A percentile compares a stretch with the other conserved stretches of the same genome.
Conservation (phyloP, 2,888 invertebrate genomes). For the Chaetoderma sp. region DNA sequence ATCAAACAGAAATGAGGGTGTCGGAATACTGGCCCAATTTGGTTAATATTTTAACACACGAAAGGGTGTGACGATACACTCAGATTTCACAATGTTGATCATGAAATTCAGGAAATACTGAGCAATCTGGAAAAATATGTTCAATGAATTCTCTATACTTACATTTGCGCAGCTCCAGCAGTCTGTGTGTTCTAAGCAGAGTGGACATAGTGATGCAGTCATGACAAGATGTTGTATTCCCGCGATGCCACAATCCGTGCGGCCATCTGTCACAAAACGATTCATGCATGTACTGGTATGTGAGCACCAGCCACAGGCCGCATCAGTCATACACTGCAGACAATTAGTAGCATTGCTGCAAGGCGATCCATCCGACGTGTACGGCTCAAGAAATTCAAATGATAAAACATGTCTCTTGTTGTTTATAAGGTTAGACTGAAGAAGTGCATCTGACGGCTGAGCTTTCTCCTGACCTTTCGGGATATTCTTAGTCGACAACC, state of each 20-base stretch:
- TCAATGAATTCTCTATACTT: constrained; percentile 69
- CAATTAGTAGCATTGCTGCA: constrained; percentile 86
- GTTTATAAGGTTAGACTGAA: too few species aligned
- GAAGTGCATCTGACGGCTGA: constrained; percentile 9
- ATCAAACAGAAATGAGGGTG: too few species aligned
- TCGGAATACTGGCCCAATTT: too few species aligned
- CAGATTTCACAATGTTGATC: too few species aligned
- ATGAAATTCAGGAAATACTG: too few species aligned
- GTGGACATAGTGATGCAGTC: constrained; percentile 84
- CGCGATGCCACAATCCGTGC: background rate
- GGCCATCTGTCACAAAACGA: background rate
- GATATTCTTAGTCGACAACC: too few species aligned
- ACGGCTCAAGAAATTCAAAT: constrained; percentile 80
- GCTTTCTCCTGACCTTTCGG: background rate
- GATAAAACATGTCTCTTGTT: too few species aligned
- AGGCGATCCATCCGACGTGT: constrained; percentile 75
- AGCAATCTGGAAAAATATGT: too few species aligned
- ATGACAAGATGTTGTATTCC: constrained; percentile 72
- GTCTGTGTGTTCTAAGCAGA: constrained; percentile 89
- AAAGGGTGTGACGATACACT: too few species aligned
- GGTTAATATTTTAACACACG: too few species aligned
- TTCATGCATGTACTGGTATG: background rate
- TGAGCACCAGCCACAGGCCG: constrained; percentile 89
- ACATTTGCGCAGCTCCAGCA: constrained; percentile 88
- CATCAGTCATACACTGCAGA: constrained; percentile 87